Percentiles rank a stretch among this genome's conserved stretches.
phyloP scores from a whole-genome alignment of 2,888 invertebrate species.

The Abscondita cerata region DNA sequence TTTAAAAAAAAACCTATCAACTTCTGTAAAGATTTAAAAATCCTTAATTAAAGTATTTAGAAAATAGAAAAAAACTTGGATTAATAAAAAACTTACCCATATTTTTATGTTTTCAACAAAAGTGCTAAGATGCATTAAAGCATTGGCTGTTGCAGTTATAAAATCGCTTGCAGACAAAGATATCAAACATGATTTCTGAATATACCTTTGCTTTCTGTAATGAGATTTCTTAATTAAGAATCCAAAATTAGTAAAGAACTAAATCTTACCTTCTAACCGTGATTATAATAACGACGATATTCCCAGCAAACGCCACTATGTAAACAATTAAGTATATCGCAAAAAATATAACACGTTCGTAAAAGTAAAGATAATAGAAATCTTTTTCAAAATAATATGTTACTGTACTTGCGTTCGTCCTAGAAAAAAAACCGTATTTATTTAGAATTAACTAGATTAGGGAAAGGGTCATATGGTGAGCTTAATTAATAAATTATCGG shows the following conservation, averaged over 20 bases:
- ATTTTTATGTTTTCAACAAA: constrained; percentile 36
- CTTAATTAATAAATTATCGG: too few species aligned
- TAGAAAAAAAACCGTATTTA: not conserved
- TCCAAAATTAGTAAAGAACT: not conserved
- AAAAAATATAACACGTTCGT: constrained; percentile 41
- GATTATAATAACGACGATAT: constrained; percentile 41
- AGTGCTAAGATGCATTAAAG: constrained; percentile 14
- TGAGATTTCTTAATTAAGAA: not conserved
- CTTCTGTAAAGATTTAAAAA: too few species aligned
- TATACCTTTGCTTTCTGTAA: constrained; percentile 59
- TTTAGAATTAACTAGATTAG: not conserved
- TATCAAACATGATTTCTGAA: constrained; percentile 62
- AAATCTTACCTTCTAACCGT: constrained; percentile 40
- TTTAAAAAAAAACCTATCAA: too few species aligned
- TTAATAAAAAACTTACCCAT: constrained; percentile 52
- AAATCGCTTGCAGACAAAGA: constrained; percentile 63
- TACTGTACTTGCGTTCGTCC: not conserved
- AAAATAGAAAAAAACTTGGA: too few species aligned
- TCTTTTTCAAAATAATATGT: not conserved
- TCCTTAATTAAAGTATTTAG: too few species aligned
- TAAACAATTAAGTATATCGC: constrained; percentile 39
- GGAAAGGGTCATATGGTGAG: too few species aligned
- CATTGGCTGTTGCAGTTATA: constrained; percentile 46
- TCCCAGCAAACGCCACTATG: constrained; percentile 39
- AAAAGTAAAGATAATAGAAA: constrained; percentile 10